Evolutionary conservation across 1,140 invertebrate genomes (phyloP), one percentile per base, ranked within the genome.

Genomic region (Drosophila sturtevanti): DNA sequence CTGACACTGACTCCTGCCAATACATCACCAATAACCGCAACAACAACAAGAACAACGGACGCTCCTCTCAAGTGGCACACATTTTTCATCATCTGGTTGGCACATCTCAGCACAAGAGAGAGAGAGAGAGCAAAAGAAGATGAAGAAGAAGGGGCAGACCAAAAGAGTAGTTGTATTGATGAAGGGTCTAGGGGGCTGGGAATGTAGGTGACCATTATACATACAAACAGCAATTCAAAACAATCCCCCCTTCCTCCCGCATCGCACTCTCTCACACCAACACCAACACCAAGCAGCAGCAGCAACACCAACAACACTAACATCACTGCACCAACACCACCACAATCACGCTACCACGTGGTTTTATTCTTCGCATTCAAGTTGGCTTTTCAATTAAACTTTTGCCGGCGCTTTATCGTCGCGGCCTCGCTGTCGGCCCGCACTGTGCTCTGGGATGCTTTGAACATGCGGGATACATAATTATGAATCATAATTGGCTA

Each of bases 21-120:
- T 86, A 79, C 79, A 82, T 87, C 82, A 87, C 2, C 24, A 55
- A 55, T 22, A 60, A 24, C 37, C n/a, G 12, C 44, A 24, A 22
- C 11, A 41, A 22, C 35, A 22, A 37, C 12, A 37, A 51, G 31
- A 44, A 38, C 44, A 58, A 64, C 60, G 51, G 44, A 37, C 34
- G 31, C 16, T 21, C 52, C 60, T 72, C 82, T 86, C 82, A 78
- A 86, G 82, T 86, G 82, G 79, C 75, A 77, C 75, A 77, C 82
- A 86, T 86, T 86, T 86, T 80, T 87, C 84, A 89, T 89, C 85
- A 87, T 79, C 77, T 89, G 80, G 80, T 75, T 84, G 72, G 79
- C 84, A 79, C 75, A 82, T 63, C 31, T 41, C 54, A 27, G 58
- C 48, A 65, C 21, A 65, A 65, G 56, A 35, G 63, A 18, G 66